A percentile compares a stretch with the other conserved stretches of the same genome.
Conservation (phyloP, 2,888 invertebrate species). For the Torymus tubicola region DNA sequence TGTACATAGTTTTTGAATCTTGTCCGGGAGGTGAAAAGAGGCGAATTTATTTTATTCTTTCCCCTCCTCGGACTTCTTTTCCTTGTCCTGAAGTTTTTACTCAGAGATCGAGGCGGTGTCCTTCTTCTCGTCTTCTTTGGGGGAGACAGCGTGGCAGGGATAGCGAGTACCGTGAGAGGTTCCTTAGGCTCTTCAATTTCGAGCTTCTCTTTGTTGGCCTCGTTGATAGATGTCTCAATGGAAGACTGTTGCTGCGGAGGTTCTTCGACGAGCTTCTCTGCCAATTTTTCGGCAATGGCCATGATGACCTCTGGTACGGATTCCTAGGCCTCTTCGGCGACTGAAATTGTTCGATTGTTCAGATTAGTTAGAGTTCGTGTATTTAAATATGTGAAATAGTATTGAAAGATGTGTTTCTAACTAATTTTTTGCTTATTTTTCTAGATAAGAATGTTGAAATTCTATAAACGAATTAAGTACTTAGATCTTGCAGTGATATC, state of each 20-base stretch:
- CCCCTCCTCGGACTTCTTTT: slow-evolving; percentile 14
- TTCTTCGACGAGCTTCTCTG: slow-evolving; percentile 55
- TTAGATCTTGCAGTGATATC: no score
- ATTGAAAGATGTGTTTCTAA: no score
- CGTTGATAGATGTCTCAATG: not conserved
- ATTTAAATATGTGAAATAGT: no score
- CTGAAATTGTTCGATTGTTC: slow-evolving; percentile 4
- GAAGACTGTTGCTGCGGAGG: slow-evolving; percentile 46
- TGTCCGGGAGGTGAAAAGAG: no score
- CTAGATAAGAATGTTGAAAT: no score
- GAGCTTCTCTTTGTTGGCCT: slow-evolving; percentile 28
- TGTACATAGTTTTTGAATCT: slow-evolving; percentile 3
- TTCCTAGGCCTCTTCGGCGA: slow-evolving; percentile 50
- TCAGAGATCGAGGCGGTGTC: slow-evolving; percentile 3
- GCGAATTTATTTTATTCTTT: slow-evolving; percentile 26
- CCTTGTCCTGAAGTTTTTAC: not conserved
- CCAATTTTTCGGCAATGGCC: slow-evolving; percentile 71
- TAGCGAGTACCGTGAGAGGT: not conserved
- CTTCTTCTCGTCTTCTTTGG: slow-evolving; percentile 12
- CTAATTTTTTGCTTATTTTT: no score
- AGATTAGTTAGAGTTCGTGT: no score
- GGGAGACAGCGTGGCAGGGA: not conserved
- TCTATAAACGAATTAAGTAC: no score
- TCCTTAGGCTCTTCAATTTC: not conserved
- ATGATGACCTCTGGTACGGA: slow-evolving; percentile 69